A percentile compares a stretch with the other conserved stretches of the same genome.
Conservation (phyloP, 2,888 invertebrate species). For the Lepidochrysops patricia region DNA sequence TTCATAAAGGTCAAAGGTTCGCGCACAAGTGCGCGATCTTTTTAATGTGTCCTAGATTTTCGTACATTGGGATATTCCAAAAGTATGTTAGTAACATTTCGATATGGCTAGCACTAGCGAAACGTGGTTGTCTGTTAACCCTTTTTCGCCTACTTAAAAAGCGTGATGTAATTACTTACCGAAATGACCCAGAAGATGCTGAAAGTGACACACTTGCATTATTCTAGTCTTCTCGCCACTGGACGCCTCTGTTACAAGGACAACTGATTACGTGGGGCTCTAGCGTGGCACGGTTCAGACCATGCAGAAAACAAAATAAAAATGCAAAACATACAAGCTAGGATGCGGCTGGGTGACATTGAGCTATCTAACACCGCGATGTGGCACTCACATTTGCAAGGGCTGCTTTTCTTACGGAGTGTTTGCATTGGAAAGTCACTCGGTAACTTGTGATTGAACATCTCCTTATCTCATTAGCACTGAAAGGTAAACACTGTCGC, state of each 20-base stretch:
- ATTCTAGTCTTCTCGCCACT: slow-evolving; percentile 51
- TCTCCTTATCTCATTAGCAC: slow-evolving; percentile 49
- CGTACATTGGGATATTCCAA: neutral
- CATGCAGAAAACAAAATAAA: slow-evolving; percentile 61
- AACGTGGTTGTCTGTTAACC: neutral
- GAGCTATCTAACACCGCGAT: slow-evolving; percentile 55
- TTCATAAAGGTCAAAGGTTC: neutral
- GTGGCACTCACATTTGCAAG: slow-evolving; percentile 90
- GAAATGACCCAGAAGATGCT: slow-evolving; percentile 71
- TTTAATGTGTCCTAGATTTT: neutral
- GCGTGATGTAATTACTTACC: slow-evolving; percentile 56
- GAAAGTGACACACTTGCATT: slow-evolving; percentile 76
- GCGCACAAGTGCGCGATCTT: neutral
- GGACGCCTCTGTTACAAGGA: slow-evolving; percentile 65
- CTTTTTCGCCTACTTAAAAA: slow-evolving; percentile 21
- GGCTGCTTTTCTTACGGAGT: slow-evolving; percentile 93
- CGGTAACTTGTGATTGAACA: slow-evolving; percentile 75
- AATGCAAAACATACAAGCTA: slow-evolving; percentile 62
- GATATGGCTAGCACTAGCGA: slow-evolving; percentile 5
- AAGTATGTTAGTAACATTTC: neutral
- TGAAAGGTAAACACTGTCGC: slow-evolving; percentile 55
- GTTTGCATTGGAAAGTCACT: slow-evolving; percentile 87
- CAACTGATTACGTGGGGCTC: slow-evolving; percentile 51
- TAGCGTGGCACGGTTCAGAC: slow-evolving; percentile 40
- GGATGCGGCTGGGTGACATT: slow-evolving; percentile 47